A percentile compares a stretch with the other conserved stretches of the same genome.
Conservation (phyloP, 64 coral and sea anemone species). For the Dendronephthya gigantea region DNA sequence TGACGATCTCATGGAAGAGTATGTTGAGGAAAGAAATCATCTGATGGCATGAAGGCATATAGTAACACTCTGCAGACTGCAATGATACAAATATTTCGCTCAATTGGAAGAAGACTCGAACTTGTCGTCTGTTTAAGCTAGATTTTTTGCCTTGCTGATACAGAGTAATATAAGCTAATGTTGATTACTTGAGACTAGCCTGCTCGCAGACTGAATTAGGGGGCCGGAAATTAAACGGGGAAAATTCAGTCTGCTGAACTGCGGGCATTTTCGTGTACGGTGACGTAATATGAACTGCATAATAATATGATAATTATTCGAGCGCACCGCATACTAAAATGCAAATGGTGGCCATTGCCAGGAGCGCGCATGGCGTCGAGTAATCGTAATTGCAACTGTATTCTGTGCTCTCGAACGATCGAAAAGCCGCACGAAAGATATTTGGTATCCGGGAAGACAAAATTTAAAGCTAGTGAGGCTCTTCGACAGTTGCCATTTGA, state of each 20-base stretch:
- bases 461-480: conserved; percentile 4
- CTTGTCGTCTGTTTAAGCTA: too few species aligned
- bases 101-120: neutral
- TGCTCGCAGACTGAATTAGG: too few species aligned
- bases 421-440: neutral
- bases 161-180: too few species aligned
- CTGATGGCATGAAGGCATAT: neutral
- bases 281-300: neutral
- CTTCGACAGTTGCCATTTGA: neutral
- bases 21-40: conserved; percentile 1
- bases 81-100: neutral
- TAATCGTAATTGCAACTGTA: neutral
- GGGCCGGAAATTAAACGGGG: too few species aligned
- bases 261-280: neutral
- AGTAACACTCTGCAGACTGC: neutral
- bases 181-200: neutral
- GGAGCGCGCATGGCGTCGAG: neutral
- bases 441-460: neutral
- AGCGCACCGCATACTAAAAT: neutral
- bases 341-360: neutral
- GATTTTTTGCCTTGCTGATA: too few species aligned
- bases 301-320: neutral
- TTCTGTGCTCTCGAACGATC: neutral
- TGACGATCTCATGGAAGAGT: neutral
- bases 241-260: neutral